A percentile compares a stretch with the other conserved stretches of the same genome.
phyloP scores from a whole-genome alignment of 2,888 invertebrate genomes.

The Automeris io region DNA sequence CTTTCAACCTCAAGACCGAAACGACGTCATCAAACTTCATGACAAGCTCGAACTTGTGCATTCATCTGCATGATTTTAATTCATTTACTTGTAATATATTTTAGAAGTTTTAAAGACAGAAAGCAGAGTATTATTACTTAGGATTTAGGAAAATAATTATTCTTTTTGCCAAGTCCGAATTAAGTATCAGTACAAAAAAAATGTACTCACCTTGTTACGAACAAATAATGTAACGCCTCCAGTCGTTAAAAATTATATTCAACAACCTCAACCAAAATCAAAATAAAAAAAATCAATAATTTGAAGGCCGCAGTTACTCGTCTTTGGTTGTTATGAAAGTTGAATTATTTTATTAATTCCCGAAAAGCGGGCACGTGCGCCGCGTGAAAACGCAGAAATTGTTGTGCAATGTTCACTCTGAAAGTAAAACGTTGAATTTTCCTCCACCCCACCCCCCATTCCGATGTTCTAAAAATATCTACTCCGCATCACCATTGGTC shows the following conservation, averaged over 20 bases:
- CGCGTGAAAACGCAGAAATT: constrained; percentile 46
- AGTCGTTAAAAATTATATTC: constrained; percentile 19
- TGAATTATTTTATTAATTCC: constrained; percentile 6
- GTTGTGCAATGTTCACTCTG: constrained; percentile 58
- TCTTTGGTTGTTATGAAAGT: neutral
- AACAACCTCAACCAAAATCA: neutral
- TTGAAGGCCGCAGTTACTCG: neutral
- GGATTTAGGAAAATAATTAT: too few species aligned
- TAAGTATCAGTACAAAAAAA: neutral
- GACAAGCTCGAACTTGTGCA: neutral
- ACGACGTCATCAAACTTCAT: neutral
- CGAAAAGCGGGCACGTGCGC: constrained; percentile 33
- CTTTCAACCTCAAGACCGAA: neutral
- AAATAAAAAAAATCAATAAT: constrained; percentile 1
- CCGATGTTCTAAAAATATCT: constrained; percentile 67
- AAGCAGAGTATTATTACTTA: too few species aligned
- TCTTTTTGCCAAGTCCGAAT: too few species aligned
- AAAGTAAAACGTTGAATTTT: constrained; percentile 42
- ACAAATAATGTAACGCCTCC: constrained; percentile 41
- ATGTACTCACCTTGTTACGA: constrained; percentile 46
- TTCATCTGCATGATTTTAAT: too few species aligned
- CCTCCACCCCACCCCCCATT: constrained; percentile 55
- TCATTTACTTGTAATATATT: too few species aligned
- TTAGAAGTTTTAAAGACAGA: too few species aligned
- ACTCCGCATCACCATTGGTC: constrained; percentile 40